A percentile compares a stretch with the other conserved stretches of the same genome.
These are phyloP conservation scores for Drosophila athabasca DNA, from an alignment of 1,140 invertebrate genomes.

Conservation along the genomic window DNA sequence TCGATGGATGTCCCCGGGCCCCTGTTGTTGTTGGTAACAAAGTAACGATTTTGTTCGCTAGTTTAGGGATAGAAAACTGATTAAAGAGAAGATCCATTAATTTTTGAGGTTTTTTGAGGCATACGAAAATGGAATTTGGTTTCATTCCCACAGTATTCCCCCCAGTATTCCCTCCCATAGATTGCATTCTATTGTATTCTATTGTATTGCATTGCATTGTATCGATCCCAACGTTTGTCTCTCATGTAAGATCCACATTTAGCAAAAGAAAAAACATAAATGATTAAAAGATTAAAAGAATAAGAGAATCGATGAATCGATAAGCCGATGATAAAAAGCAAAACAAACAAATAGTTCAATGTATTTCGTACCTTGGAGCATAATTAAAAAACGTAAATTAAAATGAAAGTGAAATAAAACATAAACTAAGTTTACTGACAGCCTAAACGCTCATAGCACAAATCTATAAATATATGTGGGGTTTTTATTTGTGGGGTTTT, in stretches of 20 bases:
- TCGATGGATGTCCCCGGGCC: too few relatives aligned
- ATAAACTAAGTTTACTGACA: too few relatives aligned
- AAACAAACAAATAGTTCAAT: constrained; percentile 53
- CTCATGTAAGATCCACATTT: constrained; percentile 31
- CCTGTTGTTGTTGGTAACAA: too few relatives aligned
- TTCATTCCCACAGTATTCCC: constrained; percentile 18
- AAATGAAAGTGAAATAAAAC: constrained; percentile 23
- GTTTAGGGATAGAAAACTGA: too few relatives aligned
- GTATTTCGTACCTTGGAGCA: constrained; percentile 65
- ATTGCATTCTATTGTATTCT: constrained; percentile 23
- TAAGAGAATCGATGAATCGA: constrained; percentile 5
- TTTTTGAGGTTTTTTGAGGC: neutral
- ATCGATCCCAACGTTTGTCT: constrained; percentile 58
- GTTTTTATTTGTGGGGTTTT: too few relatives aligned
- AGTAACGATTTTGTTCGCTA: too few relatives aligned
- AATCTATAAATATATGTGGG: too few relatives aligned
- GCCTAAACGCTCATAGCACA: constrained; percentile 10
- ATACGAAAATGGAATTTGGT: constrained; percentile 34
- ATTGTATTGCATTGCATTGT: constrained; percentile 36
- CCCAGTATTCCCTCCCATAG: neutral
- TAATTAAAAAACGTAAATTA: constrained; percentile 46
- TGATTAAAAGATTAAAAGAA: constrained; percentile 15
- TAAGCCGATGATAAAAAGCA: constrained; percentile 3
- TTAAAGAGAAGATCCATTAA: neutral
- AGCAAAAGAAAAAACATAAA: constrained; percentile 1